Percentiles rank a stretch among this genome's conserved stretches.
Evolutionary conservation across 2,888 invertebrate genomes (phyloP).

Genomic region (Hesperia comma): DNA sequence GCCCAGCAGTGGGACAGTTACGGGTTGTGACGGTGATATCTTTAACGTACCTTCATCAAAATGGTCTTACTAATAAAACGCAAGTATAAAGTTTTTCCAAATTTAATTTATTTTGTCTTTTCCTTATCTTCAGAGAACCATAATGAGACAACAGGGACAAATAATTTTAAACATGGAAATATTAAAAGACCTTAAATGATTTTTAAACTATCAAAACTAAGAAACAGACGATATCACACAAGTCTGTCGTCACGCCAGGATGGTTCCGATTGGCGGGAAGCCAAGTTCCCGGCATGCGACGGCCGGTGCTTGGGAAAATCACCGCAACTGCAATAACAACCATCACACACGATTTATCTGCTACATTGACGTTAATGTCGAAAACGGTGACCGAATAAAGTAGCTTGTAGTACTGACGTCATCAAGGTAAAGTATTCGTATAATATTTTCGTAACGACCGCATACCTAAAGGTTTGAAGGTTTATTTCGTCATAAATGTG

Average conservation of each 20-base stretch:
- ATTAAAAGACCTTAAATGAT: no score
- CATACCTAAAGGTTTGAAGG: no score
- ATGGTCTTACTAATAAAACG: no score
- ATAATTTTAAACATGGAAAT: no score
- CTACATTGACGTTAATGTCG: conserved; percentile 27
- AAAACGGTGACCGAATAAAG: conserved; percentile 13
- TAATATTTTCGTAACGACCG: not conserved
- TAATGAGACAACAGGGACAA: no score
- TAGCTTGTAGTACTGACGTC: not conserved
- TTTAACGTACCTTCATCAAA: no score
- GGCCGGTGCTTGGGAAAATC: conserved; percentile 30
- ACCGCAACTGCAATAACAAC: conserved; percentile 25
- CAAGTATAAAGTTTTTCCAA: no score
- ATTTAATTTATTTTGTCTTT: no score
- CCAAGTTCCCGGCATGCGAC: conserved; percentile 59
- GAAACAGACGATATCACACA: conserved; percentile 64
- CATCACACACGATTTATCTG: conserved; percentile 21
- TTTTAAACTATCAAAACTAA: conserved; percentile 42
- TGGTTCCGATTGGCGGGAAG: conserved; percentile 68
- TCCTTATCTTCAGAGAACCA: no score
- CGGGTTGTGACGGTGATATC: no score
- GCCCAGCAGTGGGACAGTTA: no score
- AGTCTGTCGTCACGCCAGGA: conserved; percentile 70
- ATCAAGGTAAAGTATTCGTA: not conserved
- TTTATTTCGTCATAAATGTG: no score